Conservation (phyloP, 2,888 invertebrate genomes). For the Laspeyria flexula region DNA sequence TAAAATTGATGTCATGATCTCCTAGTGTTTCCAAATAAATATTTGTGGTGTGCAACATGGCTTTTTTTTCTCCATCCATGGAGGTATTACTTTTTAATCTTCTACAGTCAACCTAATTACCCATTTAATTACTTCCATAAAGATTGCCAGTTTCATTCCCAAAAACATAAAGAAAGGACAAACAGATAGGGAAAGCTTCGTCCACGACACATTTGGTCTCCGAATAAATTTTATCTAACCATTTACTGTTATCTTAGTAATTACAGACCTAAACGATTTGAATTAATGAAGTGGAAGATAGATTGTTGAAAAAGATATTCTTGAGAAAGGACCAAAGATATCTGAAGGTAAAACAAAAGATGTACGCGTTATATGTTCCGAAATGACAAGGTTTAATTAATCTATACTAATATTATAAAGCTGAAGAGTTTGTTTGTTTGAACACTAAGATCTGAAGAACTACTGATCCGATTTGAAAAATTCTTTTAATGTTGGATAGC, state of each 20-base stretch:
- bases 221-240: conserved; percentile 26
- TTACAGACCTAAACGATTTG: conserved; percentile 33
- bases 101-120: neutral
- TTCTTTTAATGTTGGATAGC: no score
- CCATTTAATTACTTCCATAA: neutral
- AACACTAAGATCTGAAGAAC: no score
- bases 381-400: no score
- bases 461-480: no score
- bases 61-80: no score
- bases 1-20: no score
- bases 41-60: no score
- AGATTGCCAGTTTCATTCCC: neutral
- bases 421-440: no score
- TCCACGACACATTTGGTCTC: conserved; percentile 13
- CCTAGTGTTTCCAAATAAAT: no score
- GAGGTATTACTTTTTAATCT: no score
- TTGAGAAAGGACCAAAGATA: conserved; percentile 6
- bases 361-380: neutral
- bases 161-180: neutral
- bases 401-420: no score
- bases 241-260: conserved; percentile 30
- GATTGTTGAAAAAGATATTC: conserved; percentile 30
- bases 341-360: neutral
- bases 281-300: conserved; percentile 38
- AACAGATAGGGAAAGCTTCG: conserved; percentile 13